Conservation (phyloP, 2,113 vertebrate genomes). For the Amphilophus citrinellus region DNA sequence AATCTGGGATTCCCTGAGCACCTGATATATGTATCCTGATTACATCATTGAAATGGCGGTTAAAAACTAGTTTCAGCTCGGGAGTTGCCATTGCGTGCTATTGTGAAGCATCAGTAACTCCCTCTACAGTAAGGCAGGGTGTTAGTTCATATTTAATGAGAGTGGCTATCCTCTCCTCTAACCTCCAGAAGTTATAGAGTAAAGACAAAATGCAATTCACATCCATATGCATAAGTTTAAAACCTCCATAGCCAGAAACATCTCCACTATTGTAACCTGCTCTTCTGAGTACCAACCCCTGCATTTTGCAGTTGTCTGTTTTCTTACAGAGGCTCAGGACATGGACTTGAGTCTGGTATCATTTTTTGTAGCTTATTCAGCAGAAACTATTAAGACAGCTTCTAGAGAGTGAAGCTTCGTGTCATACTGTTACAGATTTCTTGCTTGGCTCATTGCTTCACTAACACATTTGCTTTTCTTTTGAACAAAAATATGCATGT, state of each 20-base stretch:
- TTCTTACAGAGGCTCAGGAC: not conserved
- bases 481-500: not conserved
- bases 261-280: not conserved
- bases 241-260: not conserved
- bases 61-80: no score
- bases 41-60: no score
- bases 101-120: not conserved
- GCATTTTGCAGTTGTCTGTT: slow-evolving; percentile 2
- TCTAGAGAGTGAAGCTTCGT: not conserved
- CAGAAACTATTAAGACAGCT: not conserved
- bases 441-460: not conserved
- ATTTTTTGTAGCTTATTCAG: no score
- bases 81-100: not conserved
- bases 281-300: not conserved
- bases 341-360: not conserved
- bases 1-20: not conserved
- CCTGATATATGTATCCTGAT: not conserved
- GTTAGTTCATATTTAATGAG: not conserved
- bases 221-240: not conserved
- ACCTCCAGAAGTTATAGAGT: not conserved
- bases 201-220: not conserved
- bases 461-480: not conserved
- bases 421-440: not conserved
- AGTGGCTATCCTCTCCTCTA: not conserved
- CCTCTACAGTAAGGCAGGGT: not conserved